phyloP scores from a whole-genome alignment of 2,797 vertebrate genomes.

The Sebastes nivosus region DNA sequence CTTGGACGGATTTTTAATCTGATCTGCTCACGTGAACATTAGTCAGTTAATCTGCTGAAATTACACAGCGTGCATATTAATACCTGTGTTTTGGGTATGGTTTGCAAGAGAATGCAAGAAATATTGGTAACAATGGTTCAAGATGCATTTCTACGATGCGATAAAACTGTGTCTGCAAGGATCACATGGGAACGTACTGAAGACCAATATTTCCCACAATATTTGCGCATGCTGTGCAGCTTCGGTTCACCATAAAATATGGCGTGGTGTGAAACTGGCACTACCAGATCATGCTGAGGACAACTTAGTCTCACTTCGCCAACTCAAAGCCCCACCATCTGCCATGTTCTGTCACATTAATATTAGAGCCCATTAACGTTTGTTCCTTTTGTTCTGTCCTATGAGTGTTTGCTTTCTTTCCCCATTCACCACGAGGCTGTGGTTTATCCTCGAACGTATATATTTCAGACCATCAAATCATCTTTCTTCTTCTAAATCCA shows the following conservation, averaged over 20 bases:
- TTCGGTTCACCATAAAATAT: constrained; percentile 60
- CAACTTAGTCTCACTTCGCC: constrained; percentile 64
- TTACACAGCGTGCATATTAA: background rate
- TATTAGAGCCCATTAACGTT: constrained; percentile 34
- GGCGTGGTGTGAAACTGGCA: constrained; percentile 70
- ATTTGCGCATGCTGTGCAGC: constrained; percentile 48
- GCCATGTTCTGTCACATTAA: constrained; percentile 49
- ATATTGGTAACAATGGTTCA: no score
- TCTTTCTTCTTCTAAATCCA: constrained; percentile 9
- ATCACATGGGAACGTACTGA: constrained; percentile 10
- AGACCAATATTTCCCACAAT: constrained; percentile 50
- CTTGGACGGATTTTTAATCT: background rate
- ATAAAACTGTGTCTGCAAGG: background rate
- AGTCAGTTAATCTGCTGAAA: background rate
- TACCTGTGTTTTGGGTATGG: background rate
- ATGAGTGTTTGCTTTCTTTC: background rate
- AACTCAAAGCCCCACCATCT: constrained; percentile 69
- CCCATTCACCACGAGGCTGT: background rate
- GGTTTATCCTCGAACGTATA: background rate
- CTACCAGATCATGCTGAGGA: constrained; percentile 53
- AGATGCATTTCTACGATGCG: no score
- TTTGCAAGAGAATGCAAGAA: background rate
- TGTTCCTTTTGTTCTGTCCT: constrained; percentile 4
- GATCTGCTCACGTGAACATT: constrained; percentile 1
- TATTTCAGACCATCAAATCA: background rate